Percentiles rank a stretch among this genome's conserved stretches.
Conservation (phyloP, 2,797 vertebrate genomes). For the Argya squamiceps region DNA sequence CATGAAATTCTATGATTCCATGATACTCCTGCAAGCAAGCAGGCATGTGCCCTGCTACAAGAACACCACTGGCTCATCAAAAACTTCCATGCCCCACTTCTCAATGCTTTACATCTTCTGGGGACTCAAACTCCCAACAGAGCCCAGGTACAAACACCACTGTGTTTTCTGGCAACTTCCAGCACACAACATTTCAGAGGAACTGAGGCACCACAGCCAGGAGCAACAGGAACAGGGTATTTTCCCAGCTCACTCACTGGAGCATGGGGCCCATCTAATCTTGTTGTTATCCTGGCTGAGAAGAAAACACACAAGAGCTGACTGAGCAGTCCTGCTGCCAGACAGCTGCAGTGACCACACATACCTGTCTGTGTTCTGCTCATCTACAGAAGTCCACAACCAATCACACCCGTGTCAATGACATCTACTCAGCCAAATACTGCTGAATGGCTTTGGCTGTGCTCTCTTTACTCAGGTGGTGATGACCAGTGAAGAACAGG, state of each 20-base stretch:
- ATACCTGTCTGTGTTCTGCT: background rate
- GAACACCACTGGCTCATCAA: background rate
- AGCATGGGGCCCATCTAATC: background rate
- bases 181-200: background rate
- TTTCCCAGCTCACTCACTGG: background rate
- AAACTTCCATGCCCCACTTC: no score
- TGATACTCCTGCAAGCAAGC: background rate
- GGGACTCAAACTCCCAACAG: background rate
- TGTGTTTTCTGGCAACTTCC: background rate
- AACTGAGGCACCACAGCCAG: background rate
- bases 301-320: background rate
- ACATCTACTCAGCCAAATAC: background rate
- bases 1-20: background rate
- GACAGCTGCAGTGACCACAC: background rate
- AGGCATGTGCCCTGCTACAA: accelerated
- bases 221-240: background rate
- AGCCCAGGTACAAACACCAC: background rate
- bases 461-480: background rate
- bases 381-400: background rate
- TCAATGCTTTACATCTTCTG: background rate
- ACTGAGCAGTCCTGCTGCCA: background rate
- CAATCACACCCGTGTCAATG: accelerated
- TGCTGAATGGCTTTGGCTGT: background rate
- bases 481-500: background rate
- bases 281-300: background rate